A percentile compares a stretch with the other conserved stretches of the same genome.
Evolutionary conservation across 2,888 invertebrate species (phyloP).

Genomic region (Girardia tigrina): DNA sequence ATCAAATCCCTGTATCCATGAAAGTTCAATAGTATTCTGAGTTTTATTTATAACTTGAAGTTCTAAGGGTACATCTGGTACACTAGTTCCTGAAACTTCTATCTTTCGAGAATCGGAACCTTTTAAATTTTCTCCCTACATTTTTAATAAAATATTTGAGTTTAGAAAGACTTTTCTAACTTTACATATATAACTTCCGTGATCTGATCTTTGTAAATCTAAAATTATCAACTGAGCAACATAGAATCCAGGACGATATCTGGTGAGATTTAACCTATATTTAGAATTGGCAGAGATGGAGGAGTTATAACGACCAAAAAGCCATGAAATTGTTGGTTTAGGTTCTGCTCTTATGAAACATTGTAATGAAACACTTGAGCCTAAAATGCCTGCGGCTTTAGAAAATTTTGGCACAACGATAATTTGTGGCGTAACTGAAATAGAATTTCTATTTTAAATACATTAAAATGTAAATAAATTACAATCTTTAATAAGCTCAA

Average conservation of each 20-base stretch:
- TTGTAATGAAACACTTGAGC: background rate
- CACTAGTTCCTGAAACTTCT: constrained; percentile 24
- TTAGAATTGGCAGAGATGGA: constrained; percentile 15
- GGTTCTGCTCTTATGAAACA: constrained; percentile 27
- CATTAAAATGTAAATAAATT: background rate
- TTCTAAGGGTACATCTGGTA: constrained; percentile 27
- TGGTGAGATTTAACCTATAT: background rate
- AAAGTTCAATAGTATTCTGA: background rate
- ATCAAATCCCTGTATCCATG: constrained; percentile 33
- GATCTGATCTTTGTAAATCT: constrained; percentile 26
- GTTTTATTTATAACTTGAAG: constrained; percentile 26
- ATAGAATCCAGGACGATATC: constrained; percentile 28
- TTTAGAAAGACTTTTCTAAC: background rate
- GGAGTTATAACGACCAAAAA: constrained; percentile 26
- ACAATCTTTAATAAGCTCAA: constrained; percentile 11
- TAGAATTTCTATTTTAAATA: background rate
- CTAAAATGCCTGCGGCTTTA: constrained; percentile 29
- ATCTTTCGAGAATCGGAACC: constrained; percentile 21
- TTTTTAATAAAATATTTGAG: background rate
- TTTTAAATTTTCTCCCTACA: constrained; percentile 24
- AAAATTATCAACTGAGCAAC: background rate
- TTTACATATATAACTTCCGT: constrained; percentile 30
- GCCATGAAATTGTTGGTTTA: background rate
- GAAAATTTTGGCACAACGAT: background rate
- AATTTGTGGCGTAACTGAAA: constrained; percentile 27